These are phyloP conservation scores for Perca schrenkii DNA, from an alignment of 2,113 vertebrate genomes.

Conservation along the genomic window DNA sequence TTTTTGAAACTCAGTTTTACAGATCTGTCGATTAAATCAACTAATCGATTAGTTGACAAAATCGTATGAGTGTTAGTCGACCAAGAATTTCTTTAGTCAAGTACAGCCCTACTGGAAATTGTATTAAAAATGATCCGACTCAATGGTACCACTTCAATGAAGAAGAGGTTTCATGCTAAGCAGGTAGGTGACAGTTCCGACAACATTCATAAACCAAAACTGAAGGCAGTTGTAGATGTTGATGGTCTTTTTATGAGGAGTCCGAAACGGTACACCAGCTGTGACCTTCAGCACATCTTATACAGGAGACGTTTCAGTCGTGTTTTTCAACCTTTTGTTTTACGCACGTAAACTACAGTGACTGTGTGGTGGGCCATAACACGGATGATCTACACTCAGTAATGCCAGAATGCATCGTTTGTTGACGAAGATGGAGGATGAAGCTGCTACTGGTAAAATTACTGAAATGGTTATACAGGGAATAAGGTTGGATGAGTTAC, in stretches of 20 bases:
- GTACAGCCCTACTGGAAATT: no score
- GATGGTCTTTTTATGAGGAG: not conserved
- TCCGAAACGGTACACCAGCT: not conserved
- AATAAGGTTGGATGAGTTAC: not conserved
- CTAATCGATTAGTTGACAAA: no score
- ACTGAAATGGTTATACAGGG: not conserved
- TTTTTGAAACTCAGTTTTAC: no score
- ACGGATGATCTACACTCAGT: no score
- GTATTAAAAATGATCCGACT: not conserved
- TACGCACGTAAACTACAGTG: no score
- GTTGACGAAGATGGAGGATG: no score
- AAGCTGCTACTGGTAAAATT: not conserved
- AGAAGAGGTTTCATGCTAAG: not conserved
- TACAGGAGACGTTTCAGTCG: not conserved
- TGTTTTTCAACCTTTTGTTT: not conserved
- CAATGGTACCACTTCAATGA: not conserved
- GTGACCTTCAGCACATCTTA: not conserved
- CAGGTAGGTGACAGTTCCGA: not conserved
- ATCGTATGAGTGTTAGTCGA: no score
- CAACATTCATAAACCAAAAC: not conserved
- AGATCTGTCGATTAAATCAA: no score
- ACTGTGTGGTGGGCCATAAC: no score
- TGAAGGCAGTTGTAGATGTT: not conserved
- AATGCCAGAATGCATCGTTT: no score
- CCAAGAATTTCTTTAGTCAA: no score